A percentile compares a stretch with the other conserved stretches of the same genome.
These are phyloP conservation scores for Rotaria sp. DNA, from an alignment of 2,888 invertebrate genomes.

Conservation along the genomic window DNA sequence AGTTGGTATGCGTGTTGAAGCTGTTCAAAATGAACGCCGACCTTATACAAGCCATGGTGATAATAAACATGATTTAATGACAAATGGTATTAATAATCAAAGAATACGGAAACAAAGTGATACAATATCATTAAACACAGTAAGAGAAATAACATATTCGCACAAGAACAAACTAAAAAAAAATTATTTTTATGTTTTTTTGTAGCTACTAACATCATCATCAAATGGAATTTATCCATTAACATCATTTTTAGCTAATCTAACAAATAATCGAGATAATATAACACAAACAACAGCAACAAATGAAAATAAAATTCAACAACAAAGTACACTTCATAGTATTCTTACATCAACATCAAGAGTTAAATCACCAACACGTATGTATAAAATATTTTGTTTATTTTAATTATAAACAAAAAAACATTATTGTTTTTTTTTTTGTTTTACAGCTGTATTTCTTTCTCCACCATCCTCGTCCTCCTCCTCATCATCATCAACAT, in stretches of 20 bases:
- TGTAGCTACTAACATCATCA: neutral
- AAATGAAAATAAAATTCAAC: slow-evolving; percentile 10
- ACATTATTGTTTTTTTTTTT: neutral
- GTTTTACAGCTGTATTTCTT: neutral
- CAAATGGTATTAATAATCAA: neutral
- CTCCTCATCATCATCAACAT: slow-evolving; percentile 11
- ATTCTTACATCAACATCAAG: neutral
- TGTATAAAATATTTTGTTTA: neutral
- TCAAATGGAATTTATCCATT: slow-evolving; percentile 10
- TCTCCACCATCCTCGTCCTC: slow-evolving; percentile 33
- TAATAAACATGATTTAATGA: neutral
- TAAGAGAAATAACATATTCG: neutral
- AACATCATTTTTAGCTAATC: slow-evolving; percentile 26
- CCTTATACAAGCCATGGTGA: neutral
- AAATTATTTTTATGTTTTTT: neutral
- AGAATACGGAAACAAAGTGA: neutral
- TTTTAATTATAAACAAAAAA: too few species aligned
- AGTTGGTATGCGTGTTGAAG: slow-evolving; percentile 40
- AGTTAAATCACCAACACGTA: neutral
- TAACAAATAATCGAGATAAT: neutral
- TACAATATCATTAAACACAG: neutral
- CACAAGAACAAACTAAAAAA: neutral
- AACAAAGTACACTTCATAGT: slow-evolving; percentile 19
- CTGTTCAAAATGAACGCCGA: slow-evolving; percentile 40
- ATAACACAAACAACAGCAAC: neutral